A percentile compares a stretch with the other conserved stretches of the same genome.
Conservation (phyloP, 2,888 invertebrate genomes). For the Agriopis marginaria region DNA sequence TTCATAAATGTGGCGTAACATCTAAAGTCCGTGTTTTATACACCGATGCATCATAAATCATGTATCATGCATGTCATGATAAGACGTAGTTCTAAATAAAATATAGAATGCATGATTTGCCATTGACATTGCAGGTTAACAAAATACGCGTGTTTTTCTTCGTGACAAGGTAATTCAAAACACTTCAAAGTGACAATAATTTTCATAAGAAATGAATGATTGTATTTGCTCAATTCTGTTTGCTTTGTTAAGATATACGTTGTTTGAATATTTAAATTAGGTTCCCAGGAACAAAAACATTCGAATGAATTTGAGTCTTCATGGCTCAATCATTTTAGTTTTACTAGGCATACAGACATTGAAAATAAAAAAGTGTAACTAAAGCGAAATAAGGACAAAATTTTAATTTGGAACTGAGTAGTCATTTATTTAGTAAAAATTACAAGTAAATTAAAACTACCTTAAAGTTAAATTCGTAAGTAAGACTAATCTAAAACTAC, state of each 20-base stretch:
- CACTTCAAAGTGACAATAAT: constrained; percentile 1
- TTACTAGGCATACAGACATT: background rate
- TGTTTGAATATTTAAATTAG: background rate
- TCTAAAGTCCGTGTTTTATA: background rate
- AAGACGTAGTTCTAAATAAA: constrained; percentile 6
- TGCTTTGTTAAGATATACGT: background rate
- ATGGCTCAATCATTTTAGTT: background rate
- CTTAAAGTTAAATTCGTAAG: too few relatives aligned
- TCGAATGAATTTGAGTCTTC: background rate
- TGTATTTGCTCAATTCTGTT: constrained; percentile 10
- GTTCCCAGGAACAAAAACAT: constrained; percentile 1
- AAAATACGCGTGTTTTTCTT: constrained; percentile 6
- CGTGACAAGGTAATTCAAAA: constrained; percentile 16
- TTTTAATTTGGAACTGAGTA: too few relatives aligned
- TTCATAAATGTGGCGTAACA: constrained; percentile 3
- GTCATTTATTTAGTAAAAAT: too few relatives aligned
- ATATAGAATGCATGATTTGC: constrained; percentile 15
- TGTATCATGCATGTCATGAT: constrained; percentile 19
- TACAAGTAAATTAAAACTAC: too few relatives aligned
- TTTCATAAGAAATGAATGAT: constrained; percentile 1
- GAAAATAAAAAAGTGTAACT: background rate
- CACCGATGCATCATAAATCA: constrained; percentile 4
- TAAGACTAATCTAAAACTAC: too few relatives aligned
- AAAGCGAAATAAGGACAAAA: background rate
- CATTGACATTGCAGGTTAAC: constrained; percentile 11